Evolutionary conservation across 2,113 vertebrate genomes (phyloP), one percentile per base, ranked within the genome.

Genomic region (Toxotes chatareus): DNA sequence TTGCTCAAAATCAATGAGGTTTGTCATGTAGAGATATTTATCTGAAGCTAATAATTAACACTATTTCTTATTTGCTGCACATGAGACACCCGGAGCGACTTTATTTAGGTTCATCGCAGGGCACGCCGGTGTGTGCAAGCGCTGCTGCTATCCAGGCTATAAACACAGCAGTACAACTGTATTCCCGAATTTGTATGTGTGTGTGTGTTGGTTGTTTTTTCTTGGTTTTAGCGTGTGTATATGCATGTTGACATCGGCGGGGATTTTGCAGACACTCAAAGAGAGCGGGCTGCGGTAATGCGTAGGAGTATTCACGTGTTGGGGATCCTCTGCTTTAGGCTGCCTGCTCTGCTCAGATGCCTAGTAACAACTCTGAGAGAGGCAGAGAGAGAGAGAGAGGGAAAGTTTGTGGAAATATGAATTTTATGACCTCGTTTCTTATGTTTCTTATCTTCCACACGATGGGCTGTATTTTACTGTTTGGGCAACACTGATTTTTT

Each of bases 231-330:
- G 12, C 57, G 40, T 76, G 32, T 69, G 23, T 44, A 7, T 40
- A 1, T 73, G 76, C 44, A 31, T 47, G 17, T 46, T 66, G 69
- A 59, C 68, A 71, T 46, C 60, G 44, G 65, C 64, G 32, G 77
- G 56, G 73, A 60, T 84, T 85, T 75, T 84, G 76, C 81, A 84
- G 83, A 88, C 83, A 78, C 64, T 84, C 68, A 59, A 83, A 80
- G 76, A 72, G 72, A 83, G 84, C 74, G 69, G 80, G 85, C 88
- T 93, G 88, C 87, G 76, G 86, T 82, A 86, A 79, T 88, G 90
- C 88, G 87, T 93, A 69, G 89, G 90, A 89, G 88, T 74, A 59
- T 92, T 92, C 91, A 92, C 90, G 88, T 92, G 90, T 86, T 85
- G 91, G 92, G 89, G 85, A 89, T 92, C 83, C 93, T 93, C 88